Conservation (phyloP, 2,113 vertebrate species). For the Daubentonia madagascariensis region DNA sequence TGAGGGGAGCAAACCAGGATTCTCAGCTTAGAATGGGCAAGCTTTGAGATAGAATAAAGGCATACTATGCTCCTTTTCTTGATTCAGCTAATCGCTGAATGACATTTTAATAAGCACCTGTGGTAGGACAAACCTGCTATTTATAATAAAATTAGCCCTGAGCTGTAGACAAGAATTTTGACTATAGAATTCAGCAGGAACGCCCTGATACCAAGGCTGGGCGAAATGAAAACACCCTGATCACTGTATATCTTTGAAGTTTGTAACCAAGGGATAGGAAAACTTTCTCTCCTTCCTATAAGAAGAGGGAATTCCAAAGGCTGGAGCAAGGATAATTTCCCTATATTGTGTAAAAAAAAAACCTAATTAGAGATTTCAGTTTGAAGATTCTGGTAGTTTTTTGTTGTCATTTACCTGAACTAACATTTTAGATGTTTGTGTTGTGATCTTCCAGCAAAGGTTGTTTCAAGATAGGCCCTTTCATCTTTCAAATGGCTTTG, state of each 20-base stretch:
- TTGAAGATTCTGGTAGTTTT: not conserved
- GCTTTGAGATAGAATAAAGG: not conserved
- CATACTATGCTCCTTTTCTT: not conserved
- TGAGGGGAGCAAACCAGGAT: not conserved
- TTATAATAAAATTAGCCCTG: conserved; percentile 37
- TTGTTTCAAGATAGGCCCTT: conserved; percentile 48
- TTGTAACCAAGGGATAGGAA: not conserved
- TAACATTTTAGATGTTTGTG: conserved; percentile 28
- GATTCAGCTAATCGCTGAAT: conserved; percentile 44
- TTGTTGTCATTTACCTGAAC: conserved; percentile 18
- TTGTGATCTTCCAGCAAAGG: conserved; percentile 58
- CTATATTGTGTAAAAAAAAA: not conserved
- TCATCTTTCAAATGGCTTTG: conserved; percentile 54
- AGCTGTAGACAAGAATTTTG: conserved; percentile 26
- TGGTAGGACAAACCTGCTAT: conserved; percentile 32
- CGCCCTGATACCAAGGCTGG: not conserved
- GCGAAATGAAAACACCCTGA: not conserved
- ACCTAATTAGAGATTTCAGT: conserved; percentile 12
- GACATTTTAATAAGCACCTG: conserved; percentile 54
- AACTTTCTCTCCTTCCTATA: not conserved
- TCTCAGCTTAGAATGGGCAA: not conserved
- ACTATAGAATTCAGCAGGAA: conserved; percentile 17
- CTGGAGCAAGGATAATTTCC: not conserved
- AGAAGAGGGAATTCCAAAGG: not conserved
- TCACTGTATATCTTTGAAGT: not conserved